phyloP scores from a whole-genome alignment of 2,888 invertebrate species.

The Chrysolina americana region DNA sequence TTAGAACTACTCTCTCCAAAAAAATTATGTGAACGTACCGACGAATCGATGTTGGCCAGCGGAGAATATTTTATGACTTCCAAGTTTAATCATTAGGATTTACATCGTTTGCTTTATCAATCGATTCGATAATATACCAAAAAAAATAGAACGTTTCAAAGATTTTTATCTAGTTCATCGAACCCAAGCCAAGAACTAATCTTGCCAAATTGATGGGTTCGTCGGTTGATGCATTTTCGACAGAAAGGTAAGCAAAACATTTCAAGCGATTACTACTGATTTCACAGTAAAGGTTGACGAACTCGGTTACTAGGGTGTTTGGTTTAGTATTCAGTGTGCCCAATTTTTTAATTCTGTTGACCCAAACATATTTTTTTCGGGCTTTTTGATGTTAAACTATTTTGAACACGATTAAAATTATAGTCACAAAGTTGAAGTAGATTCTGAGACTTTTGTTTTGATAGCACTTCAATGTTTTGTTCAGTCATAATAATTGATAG shows the following conservation, averaged over 20 bases:
- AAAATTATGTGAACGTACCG: background rate
- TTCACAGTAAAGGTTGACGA: slow-evolving; percentile 51
- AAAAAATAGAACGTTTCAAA: background rate
- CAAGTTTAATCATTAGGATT: background rate
- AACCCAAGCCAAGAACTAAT: slow-evolving; percentile 37
- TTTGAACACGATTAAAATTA: too few species aligned
- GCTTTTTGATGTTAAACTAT: background rate
- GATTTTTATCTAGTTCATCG: slow-evolving; percentile 31
- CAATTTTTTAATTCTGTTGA: slow-evolving; percentile 45
- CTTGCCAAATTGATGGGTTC: slow-evolving; percentile 48
- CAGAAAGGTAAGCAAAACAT: slow-evolving; percentile 51
- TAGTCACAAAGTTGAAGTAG: too few species aligned
- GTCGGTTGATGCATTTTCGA: slow-evolving; percentile 49
- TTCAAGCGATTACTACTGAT: slow-evolving; percentile 47
- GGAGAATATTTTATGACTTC: background rate
- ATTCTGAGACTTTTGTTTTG: too few species aligned
- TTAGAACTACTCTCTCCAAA: background rate
- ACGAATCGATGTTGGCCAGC: background rate
- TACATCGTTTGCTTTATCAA: background rate
- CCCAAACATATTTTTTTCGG: slow-evolving; percentile 31
- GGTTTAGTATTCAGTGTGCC: slow-evolving; percentile 42
- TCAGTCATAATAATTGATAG: too few species aligned
- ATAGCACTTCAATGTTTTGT: too few species aligned
- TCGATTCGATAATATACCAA: background rate
- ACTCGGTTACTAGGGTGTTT: slow-evolving; percentile 39